These are phyloP conservation scores for Catagonus wagneri DNA, from an alignment of 2,113 vertebrate species.

Conservation along the genomic window DNA sequence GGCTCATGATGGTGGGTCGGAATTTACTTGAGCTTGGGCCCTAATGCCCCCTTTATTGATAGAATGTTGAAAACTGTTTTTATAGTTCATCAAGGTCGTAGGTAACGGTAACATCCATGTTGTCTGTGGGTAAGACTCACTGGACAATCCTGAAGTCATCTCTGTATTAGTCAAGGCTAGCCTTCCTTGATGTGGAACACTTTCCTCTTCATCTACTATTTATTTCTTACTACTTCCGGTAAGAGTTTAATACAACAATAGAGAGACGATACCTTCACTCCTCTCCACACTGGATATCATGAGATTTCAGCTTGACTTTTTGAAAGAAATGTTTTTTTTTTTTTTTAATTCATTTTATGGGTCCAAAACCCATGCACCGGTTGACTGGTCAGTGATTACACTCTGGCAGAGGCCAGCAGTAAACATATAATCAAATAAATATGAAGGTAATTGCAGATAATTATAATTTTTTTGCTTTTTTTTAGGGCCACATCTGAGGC, in stretches of 20 bases:
- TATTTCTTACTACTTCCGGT: background rate
- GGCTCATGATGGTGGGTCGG: background rate
- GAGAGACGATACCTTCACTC: background rate
- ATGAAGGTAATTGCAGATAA: background rate
- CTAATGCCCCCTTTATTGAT: background rate
- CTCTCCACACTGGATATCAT: background rate
- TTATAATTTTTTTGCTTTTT: background rate
- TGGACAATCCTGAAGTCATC: fast-evolving
- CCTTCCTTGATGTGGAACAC: background rate
- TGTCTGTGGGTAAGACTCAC: background rate
- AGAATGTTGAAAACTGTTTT: background rate
- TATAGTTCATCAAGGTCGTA: background rate
- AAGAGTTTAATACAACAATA: background rate
- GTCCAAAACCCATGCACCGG: fast-evolving
- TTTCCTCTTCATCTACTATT: background rate
- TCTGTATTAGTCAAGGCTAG: background rate
- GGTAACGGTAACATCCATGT: fast-evolving
- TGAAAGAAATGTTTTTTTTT: background rate
- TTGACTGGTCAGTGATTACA: background rate
- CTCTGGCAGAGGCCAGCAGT: background rate
- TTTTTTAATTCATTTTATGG: background rate
- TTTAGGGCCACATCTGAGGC: too few relatives aligned
- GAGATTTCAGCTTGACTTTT: background rate
- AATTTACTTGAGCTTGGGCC: background rate
- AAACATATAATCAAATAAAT: background rate